Percentiles rank a stretch among this genome's conserved stretches.
Conservation (phyloP, 1,140 invertebrate genomes). For the Sycophaga agraensis region DNA sequence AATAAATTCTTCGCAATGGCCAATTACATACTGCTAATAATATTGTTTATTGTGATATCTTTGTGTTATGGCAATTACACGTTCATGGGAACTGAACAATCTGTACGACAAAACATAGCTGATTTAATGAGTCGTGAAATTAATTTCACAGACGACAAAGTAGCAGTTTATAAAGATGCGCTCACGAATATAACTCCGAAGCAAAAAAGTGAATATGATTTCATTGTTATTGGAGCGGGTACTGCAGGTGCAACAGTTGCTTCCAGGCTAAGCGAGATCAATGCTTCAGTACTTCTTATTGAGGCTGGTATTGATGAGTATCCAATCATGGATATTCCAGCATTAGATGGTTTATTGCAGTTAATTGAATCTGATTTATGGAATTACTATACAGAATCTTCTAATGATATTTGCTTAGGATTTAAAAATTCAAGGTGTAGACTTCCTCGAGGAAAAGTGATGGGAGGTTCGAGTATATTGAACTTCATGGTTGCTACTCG, state of each 20-base stretch:
- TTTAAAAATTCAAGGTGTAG: background rate
- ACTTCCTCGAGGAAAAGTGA: conserved; percentile 1
- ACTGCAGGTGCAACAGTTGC: conserved; percentile 62
- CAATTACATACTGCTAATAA: too few relatives aligned
- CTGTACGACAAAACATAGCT: background rate
- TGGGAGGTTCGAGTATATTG: conserved; percentile 2
- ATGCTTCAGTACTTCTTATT: background rate
- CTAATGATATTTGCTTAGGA: background rate
- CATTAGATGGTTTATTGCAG: background rate
- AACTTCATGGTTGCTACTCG: conserved; percentile 13
- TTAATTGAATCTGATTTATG: background rate
- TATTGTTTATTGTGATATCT: too few relatives aligned
- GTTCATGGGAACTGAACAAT: background rate
- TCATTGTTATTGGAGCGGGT: background rate
- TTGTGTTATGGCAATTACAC: too few relatives aligned
- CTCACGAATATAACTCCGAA: background rate
- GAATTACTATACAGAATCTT: conserved; percentile 1
- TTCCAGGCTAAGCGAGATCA: conserved; percentile 56
- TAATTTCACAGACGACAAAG: background rate
- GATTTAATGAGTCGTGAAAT: background rate
- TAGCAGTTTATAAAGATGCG: too few relatives aligned
- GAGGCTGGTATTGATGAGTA: conserved; percentile 5
- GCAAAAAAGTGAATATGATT: background rate
- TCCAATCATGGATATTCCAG: background rate
- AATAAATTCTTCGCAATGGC: too few relatives aligned